Conservation (phyloP, 2,888 invertebrate genomes). For the Heliothis peltigera region DNA sequence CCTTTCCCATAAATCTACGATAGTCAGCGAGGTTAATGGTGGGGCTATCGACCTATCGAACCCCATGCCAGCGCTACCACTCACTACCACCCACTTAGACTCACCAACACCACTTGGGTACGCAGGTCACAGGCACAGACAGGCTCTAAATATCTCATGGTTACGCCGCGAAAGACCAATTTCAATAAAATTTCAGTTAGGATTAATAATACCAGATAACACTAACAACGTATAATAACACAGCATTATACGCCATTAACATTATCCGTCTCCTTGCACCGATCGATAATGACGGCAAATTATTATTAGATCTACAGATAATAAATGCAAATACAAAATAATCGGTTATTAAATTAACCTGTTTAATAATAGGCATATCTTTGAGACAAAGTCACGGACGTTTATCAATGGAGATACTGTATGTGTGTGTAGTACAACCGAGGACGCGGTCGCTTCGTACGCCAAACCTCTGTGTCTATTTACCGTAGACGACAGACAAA, state of each 20-base stretch:
- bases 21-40: not conserved
- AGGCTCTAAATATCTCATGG: not conserved
- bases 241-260: conserved; percentile 7
- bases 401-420: conserved; percentile 60
- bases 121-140: no score
- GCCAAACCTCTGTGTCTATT: conserved; percentile 32
- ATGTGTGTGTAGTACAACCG: conserved; percentile 33
- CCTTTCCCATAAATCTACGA: not conserved
- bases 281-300: conserved; percentile 17
- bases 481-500: conserved; percentile 42
- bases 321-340: conserved; percentile 6
- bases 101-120: not conserved
- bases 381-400: conserved; percentile 16
- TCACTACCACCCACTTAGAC: not conserved
- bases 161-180: not conserved
- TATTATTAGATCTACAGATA: conserved; percentile 23
- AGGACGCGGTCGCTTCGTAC: conserved; percentile 12
- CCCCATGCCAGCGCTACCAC: not conserved
- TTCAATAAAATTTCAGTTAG: not conserved
- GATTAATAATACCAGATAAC: conserved; percentile 16
- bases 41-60: not conserved
- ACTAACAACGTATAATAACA: conserved; percentile 18
- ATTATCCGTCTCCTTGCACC: conserved; percentile 12
- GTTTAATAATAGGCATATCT: conserved; percentile 9
- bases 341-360: conserved; percentile 13